Base-by-base conservation (phyloP, 30 jellyfish, hydroid and myxozoan species). In the Chironex yamaguchii region DNA sequence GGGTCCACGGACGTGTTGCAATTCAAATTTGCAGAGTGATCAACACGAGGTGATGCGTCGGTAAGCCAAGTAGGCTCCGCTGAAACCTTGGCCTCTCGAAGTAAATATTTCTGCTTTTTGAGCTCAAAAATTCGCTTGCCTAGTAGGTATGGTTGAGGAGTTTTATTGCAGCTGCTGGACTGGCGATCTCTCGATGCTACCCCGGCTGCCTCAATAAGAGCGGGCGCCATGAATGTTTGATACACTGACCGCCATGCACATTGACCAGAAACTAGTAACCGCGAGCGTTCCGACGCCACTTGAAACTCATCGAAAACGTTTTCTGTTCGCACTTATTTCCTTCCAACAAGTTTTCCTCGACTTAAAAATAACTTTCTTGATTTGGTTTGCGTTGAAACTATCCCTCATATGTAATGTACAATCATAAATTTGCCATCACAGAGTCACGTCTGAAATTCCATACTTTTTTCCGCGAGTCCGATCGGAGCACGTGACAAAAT, bases 161-260 rank as follows among this genome's bases (percentile, higher is more conserved):
- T 42, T 17, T 42, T 42, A 17, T 9, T 42, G 17, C 58, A 42
- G 58, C 58, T 17, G 17, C 58, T 42, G 58, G 58, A 42, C 17
- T 42, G 58, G 13, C 58, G 58, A 42, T 42, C 58, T 42, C 58
- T 42, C 91, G 97, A 79, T 69, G 72, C 93, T 24, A 85, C 70
- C 80, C 92, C 93, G 28, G 91, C 78, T 79, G 93, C 97, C 90
- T 89, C 97, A 31, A 89, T 89, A 87, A 89, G 52, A 89, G 97
- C 97, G 93, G 97, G 97, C 89, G 97, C 97, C 97, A 89, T 89
- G 97, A 89, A 89, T 89, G 88, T 86, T 54, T 75, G 34, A 72
- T 66, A 71, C 72, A 85, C 63, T 76, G 97, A 89, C 92, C 97
- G 91, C 97, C 97, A 89, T 89, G 97, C 97, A 89, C 97, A 86